These are phyloP conservation scores for Anarrhichthys ocellatus DNA, from an alignment of 2,113 vertebrate species.

Conservation along the genomic window DNA sequence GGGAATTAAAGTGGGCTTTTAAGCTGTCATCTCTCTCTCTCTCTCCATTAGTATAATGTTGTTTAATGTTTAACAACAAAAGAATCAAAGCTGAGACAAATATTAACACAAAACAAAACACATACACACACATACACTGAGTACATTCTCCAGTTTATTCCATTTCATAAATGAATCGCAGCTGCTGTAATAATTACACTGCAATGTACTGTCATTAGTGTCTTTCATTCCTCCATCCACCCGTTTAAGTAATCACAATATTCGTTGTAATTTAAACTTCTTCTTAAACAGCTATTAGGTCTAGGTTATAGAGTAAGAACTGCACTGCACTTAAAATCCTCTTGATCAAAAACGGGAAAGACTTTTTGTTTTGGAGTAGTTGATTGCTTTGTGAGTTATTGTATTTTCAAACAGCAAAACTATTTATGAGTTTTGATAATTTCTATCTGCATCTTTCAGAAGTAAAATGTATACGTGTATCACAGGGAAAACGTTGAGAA, in stretches of 20 bases:
- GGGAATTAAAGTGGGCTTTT: slow-evolving; percentile 60
- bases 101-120: neutral
- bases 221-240: neutral
- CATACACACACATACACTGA: neutral
- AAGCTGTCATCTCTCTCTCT: slow-evolving; percentile 25
- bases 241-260: slow-evolving; percentile 9
- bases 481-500: too few relatives aligned
- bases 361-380: neutral
- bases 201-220: neutral
- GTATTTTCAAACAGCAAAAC: neutral
- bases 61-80: slow-evolving; percentile 59
- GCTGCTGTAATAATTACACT: slow-evolving; percentile 3
- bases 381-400: neutral
- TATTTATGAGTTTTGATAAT: neutral
- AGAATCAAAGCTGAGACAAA: slow-evolving; percentile 52
- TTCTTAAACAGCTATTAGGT: neutral
- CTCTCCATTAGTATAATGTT: slow-evolving; percentile 50
- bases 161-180: slow-evolving; percentile 18
- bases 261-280: too few relatives aligned
- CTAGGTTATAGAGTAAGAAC: neutral
- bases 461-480: too few relatives aligned
- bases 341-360: neutral
- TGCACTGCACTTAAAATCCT: neutral
- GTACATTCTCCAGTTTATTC: slow-evolving; percentile 5
- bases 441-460: neutral